phyloP scores from a whole-genome alignment of 1,140 invertebrate species.

The Zaprionus lachaisei region DNA sequence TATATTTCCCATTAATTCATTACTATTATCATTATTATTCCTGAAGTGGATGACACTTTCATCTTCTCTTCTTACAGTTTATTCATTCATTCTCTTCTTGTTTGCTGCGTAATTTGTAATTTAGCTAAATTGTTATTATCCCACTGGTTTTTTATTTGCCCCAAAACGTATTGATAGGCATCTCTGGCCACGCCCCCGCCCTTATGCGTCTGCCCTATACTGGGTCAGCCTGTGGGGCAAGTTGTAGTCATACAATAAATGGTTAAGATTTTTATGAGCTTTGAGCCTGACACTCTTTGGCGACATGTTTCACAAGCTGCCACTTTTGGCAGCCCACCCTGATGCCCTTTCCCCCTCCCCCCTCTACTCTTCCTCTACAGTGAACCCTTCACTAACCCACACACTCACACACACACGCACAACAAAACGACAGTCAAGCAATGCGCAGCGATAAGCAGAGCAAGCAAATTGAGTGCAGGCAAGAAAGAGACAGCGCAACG shows the following conservation, averaged over 20 bases:
- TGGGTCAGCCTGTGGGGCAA: conserved; percentile 32
- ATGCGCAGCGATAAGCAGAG: conserved; percentile 39
- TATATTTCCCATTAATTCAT: too few species aligned
- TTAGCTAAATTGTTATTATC: conserved; percentile 78
- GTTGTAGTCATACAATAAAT: conserved; percentile 59
- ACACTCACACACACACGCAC: conserved; percentile 24
- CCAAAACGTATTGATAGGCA: conserved; percentile 49
- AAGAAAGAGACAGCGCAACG: conserved; percentile 49
- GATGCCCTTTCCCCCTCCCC: neutral
- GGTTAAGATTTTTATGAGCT: conserved; percentile 79
- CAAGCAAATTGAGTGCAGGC: conserved; percentile 28
- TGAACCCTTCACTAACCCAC: conserved; percentile 5
- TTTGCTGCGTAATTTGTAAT: conserved; percentile 71
- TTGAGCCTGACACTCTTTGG: conserved; percentile 58
- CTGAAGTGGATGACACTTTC: too few species aligned
- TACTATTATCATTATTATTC: too few species aligned
- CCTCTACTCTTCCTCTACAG: neutral
- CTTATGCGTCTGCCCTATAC: neutral
- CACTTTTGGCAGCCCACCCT: conserved; percentile 22
- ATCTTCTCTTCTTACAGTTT: too few species aligned
- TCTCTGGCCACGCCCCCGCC: conserved; percentile 11
- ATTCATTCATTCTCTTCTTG: neutral
- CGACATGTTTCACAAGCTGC: conserved; percentile 55
- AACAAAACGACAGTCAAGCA: conserved; percentile 12
- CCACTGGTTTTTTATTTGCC: conserved; percentile 69